Base-by-base conservation (phyloP, 2,797 vertebrate species). In the Lithobates pipiens region DNA sequence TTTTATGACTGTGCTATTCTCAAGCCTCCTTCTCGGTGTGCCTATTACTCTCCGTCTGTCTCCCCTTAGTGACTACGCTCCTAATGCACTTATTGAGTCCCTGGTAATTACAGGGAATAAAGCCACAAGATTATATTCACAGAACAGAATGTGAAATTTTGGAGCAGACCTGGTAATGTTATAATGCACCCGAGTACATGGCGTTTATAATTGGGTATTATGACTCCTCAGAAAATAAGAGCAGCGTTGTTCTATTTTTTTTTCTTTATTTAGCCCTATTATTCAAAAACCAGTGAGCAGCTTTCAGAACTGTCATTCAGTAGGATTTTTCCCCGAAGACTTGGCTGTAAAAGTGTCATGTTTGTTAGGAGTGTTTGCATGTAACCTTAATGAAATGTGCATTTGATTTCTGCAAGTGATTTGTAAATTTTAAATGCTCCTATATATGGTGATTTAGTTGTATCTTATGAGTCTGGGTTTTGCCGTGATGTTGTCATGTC, bases 301-400 rank as follows among this genome's bases (percentile, higher is more conserved):
- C 78, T 70, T 70, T 83, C 70, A 75, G 61, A 73, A 18, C 76
- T 87, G 85, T 83, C 85, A 87, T 80, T 77, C 71, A 57, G 76
- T 67, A 44, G 50, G 85, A 69, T 79, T 78, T 82, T 73, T 74
- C 85, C 85, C 81, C 23, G 69, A 83, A 76, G 80, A 83, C 75
- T 78, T 75, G 34, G 70, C 70, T 83, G 80, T 83, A 74, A 83
- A 87, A 75, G 85, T 87, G 85, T 87, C 85, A 83, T 80, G 85
- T 87, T 87, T 87, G 76, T 76, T 42, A 83, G 63, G 10, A 83
- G 61, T 78, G 61, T 87, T 80, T 87, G 61, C 85, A 39, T 87
- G 85, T 74, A 69, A 69, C 81, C 61, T 54, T 87, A 87, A 83
- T 83, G 80, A 87, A 87, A 87, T 87, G 80, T 79, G 80, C 85